These are phyloP conservation scores for Azemiops feae DNA, from an alignment of 2,113 vertebrate species.

Conservation along the genomic window DNA sequence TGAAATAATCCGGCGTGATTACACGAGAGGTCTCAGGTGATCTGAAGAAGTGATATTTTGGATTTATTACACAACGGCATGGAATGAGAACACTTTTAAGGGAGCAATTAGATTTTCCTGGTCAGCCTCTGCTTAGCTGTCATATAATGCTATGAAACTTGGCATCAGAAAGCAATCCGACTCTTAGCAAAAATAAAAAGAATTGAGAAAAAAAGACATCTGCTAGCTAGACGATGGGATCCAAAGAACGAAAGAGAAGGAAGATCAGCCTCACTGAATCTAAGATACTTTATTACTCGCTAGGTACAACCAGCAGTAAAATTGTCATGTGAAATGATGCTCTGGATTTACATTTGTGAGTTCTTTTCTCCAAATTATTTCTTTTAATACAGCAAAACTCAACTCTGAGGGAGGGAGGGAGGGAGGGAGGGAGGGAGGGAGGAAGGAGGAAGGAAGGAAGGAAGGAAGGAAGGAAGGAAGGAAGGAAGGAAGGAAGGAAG, in stretches of 20 bases:
- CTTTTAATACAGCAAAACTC: not conserved
- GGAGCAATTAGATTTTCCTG: constrained; percentile 55
- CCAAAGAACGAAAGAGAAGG: not conserved
- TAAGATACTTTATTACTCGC: not conserved
- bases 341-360: not conserved
- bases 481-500: not conserved
- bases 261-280: not conserved
- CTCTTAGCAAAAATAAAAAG: not conserved
- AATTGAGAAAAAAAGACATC: not conserved
- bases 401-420: not conserved
- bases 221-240: not conserved
- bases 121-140: constrained; percentile 32
- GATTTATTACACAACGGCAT: constrained; percentile 47
- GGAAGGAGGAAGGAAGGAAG: too few relatives aligned
- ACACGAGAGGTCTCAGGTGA: constrained; percentile 49
- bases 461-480: not conserved
- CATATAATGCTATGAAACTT: constrained; percentile 36
- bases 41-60: constrained; percentile 50
- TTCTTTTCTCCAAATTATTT: not conserved
- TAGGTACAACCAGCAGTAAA: not conserved
- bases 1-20: constrained; percentile 60
- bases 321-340: not conserved
- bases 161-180: not conserved
- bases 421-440: too few relatives aligned
- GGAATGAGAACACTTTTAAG: constrained; percentile 44